phyloP scores from a whole-genome alignment of 2,113 vertebrate genomes.

The Rallus limicola region DNA sequence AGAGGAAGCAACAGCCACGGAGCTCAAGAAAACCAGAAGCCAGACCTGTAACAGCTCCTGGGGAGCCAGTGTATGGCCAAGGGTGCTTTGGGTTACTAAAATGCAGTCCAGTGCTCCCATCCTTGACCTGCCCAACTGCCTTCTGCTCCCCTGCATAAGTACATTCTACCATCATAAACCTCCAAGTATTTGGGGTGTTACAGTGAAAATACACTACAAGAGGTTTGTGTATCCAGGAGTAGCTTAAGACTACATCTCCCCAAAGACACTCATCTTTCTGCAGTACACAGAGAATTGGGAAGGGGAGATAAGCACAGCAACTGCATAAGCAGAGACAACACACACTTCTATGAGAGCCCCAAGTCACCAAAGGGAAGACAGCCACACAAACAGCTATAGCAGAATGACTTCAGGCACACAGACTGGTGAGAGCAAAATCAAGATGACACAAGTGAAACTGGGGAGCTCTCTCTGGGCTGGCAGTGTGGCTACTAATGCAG shows the following conservation, averaged over 20 bases:
- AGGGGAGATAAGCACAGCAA: background rate
- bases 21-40: background rate
- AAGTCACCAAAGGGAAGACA: background rate
- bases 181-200: background rate
- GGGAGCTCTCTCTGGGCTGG: background rate
- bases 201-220: background rate
- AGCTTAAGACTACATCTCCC: background rate
- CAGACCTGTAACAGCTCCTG: background rate
- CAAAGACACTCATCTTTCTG: no score
- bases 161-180: background rate
- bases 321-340: background rate
- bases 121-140: background rate
- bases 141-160: background rate
- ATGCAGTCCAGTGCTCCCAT: background rate
- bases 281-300: no score
- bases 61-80: background rate
- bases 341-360: background rate
- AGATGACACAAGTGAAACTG: background rate
- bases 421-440: background rate
- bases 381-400: background rate
- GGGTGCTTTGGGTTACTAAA: background rate
- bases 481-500: background rate
- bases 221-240: background rate
- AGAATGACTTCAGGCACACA: background rate
- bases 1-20: slow-evolving; percentile 1